These are phyloP conservation scores for Calameuta pallipes DNA, from an alignment of 2,888 invertebrate species.

Conservation along the genomic window DNA sequence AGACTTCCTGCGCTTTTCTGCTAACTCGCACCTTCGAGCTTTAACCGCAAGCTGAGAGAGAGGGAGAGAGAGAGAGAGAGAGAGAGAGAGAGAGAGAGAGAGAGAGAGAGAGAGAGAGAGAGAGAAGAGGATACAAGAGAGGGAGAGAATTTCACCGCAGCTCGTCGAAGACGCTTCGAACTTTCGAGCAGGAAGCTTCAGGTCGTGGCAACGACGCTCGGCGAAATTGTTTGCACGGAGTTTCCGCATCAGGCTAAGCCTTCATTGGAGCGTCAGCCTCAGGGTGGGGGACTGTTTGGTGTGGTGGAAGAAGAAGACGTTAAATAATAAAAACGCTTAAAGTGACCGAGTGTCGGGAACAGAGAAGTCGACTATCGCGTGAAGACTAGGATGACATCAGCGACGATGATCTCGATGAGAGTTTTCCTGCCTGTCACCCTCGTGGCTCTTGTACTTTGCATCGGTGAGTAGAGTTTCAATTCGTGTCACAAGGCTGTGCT, in stretches of 20 bases:
- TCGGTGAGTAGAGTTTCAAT: slow-evolving; percentile 44
- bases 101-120: background rate
- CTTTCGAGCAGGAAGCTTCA: background rate
- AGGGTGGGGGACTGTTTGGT: slow-evolving; percentile 2
- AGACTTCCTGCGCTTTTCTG: background rate
- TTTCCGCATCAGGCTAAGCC: background rate
- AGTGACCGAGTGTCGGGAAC: slow-evolving; percentile 3
- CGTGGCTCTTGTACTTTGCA: slow-evolving; percentile 44
- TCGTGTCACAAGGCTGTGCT: background rate
- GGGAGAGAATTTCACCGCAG: background rate
- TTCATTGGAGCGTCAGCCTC: background rate
- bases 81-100: background rate
- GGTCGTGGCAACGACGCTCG: background rate
- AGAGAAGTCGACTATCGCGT: background rate
- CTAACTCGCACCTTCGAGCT: background rate
- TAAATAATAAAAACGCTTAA: background rate
- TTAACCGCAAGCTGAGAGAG: background rate
- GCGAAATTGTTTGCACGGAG: slow-evolving; percentile 1
- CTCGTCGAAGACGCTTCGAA: background rate
- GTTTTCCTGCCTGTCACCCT: slow-evolving; percentile 46
- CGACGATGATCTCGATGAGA: slow-evolving; percentile 29
- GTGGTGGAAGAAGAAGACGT: background rate
- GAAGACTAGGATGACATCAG: slow-evolving; percentile 38
- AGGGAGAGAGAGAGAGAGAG: background rate
- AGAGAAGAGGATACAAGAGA: background rate